Evolutionary conservation across 2,888 invertebrate genomes (phyloP), one percentile per base, ranked within the genome.

Genomic region (Andrena haemorrhoa): DNA sequence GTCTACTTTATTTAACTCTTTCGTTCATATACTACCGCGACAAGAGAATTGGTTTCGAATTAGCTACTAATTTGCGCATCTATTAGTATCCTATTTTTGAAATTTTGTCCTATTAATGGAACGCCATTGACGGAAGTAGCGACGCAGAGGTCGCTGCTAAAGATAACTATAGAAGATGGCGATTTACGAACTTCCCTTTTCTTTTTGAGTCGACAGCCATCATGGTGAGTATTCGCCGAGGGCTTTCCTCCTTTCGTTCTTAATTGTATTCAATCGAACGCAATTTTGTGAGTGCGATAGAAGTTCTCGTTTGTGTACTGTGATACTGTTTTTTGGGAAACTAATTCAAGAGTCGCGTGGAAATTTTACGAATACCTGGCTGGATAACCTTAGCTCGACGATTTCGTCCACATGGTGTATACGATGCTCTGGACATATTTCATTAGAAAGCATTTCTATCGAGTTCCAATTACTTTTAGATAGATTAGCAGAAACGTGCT

Each of bases 171-270:
- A 12, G 23, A 23, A 66, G 2, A 81, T 83, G 81, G 77, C 75
- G 47, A 58, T 58, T 10, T 7, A 2, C 29, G 35, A 6, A 76
- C 84, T 92, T 92, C 92, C 93, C 85, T 89, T 91, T 90, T 91
- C 93, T 93, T 93, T 92, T 87, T 84, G 65, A 87, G 80, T 86
- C 78, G 86, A 87, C 85, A 89, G 91, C 88, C 93, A 94, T 89
- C 92, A 94, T 94, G 94, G 94, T 94, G 90, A 92, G 94, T 93
- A 84, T 51, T 70, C 60, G 33, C 5, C 68, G 41, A 56, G 16
- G 20, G 10, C 10, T 12, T 63, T 56, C 69, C 56, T 12, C 53
- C 2, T 33, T 20, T 26, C 0, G 20, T 20, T 53, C 65, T 20
- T 56, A 35, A 47, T 31, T 12, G 10, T 33, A 53, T 31, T 49